Conservation (phyloP, 2,888 invertebrate genomes). For the Phania funesta region DNA sequence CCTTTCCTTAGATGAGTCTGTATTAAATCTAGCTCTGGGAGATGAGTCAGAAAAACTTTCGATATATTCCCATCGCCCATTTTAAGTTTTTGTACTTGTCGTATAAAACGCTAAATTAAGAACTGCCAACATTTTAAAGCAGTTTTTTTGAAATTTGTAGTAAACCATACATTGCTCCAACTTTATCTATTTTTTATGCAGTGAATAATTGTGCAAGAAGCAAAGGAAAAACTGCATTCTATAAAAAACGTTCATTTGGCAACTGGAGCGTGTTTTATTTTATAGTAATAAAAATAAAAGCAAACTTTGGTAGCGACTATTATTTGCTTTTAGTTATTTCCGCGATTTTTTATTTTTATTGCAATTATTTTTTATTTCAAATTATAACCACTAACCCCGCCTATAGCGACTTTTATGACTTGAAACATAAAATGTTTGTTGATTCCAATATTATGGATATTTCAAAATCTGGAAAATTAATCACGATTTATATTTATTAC, state of each 20-base stretch:
- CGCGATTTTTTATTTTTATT: not conserved
- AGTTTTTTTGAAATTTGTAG: constrained; percentile 21
- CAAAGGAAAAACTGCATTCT: not conserved
- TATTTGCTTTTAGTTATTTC: not conserved
- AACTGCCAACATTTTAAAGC: not conserved
- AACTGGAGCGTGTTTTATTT: constrained; percentile 31
- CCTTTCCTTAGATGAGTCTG: no score
- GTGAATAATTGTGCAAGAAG: not conserved
- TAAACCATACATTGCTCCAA: not conserved
- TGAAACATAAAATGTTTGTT: constrained; percentile 29
- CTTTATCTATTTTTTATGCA: not conserved
- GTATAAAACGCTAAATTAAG: not conserved
- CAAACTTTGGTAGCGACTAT: not conserved
- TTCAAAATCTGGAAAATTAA: constrained; percentile 49
- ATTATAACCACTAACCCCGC: constrained; percentile 38
- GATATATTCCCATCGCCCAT: no score
- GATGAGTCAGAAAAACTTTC: no score
- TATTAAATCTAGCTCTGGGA: no score
- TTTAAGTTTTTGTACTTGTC: no score
- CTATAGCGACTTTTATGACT: constrained; percentile 42
- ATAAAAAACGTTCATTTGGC: not conserved
- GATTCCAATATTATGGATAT: constrained; percentile 40
- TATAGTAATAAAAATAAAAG: not conserved
- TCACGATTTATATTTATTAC: constrained; percentile 47
- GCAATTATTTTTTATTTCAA: not conserved